Conservation (phyloP, 30 jellyfish, hydroid and myxozoan genomes). For the Turritopsis rubra region DNA sequence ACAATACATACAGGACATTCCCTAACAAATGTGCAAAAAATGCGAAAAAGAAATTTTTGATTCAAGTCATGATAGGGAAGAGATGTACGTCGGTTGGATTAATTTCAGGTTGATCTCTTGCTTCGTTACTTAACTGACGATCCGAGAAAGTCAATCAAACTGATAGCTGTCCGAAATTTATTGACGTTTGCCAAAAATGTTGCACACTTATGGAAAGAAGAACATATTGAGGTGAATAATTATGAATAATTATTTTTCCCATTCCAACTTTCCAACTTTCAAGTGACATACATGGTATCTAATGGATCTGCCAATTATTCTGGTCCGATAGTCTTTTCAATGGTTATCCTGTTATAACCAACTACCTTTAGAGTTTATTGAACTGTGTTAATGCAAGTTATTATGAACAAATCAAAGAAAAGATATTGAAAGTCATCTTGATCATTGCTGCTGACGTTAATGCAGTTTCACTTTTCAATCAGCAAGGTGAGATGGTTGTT, state of each 20-base stretch:
- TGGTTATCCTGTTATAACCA: no score
- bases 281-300: no score
- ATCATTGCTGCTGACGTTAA: neutral
- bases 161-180: conserved; percentile 60
- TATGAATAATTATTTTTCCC: no score
- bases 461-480: neutral
- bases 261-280: no score
- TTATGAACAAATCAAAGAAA: neutral
- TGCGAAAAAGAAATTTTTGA: no score
- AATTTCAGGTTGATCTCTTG: conserved; percentile 54
- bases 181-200: conserved; percentile 57
- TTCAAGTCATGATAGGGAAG: no score
- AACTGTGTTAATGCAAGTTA: neutral
- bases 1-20: no score
- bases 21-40: no score
- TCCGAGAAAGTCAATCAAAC: conserved; percentile 60
- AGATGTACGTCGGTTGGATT: no score
- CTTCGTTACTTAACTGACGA: conserved; percentile 46
- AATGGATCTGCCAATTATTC: no score
- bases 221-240: conserved; percentile 75
- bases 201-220: conserved; percentile 73
- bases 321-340: no score
- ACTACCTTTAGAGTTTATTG: neutral
- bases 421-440: neutral
- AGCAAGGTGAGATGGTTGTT: neutral